phyloP scores from a whole-genome alignment of 2,888 invertebrate genomes.

The Trichogramma dendrolimi region DNA sequence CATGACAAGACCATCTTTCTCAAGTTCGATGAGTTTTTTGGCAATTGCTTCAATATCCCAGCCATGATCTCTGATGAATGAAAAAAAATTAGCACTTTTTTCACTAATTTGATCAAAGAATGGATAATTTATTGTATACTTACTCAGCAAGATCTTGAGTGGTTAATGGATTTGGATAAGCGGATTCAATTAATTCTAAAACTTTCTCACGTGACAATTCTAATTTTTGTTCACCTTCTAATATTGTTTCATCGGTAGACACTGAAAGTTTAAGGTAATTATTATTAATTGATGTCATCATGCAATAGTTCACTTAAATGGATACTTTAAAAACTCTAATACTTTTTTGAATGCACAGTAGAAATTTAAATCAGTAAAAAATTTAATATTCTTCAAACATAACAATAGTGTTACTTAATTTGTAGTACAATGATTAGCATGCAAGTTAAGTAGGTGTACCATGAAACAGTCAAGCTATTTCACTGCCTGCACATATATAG shows the following conservation, averaged over 20 bases:
- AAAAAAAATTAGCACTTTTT: conserved; percentile 5
- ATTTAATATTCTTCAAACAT: not conserved
- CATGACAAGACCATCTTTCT: conserved; percentile 78
- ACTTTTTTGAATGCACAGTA: too few relatives aligned
- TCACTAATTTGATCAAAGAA: not conserved
- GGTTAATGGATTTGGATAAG: conserved; percentile 95
- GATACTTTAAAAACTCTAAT: too few relatives aligned
- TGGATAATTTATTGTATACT: conserved; percentile 37
- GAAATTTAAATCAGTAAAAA: too few relatives aligned
- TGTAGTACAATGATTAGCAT: conserved; percentile 1
- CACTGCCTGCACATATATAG: conserved; percentile 4
- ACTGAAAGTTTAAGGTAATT: conserved; percentile 48
- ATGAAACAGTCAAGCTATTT: not conserved
- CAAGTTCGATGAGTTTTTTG: conserved; percentile 70
- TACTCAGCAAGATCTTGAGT: conserved; percentile 85
- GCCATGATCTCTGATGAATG: conserved; percentile 62
- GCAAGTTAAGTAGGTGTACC: too few relatives aligned
- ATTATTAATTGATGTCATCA: too few relatives aligned
- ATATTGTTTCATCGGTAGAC: conserved; percentile 64
- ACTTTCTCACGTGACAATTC: conserved; percentile 85
- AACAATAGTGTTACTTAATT: not conserved
- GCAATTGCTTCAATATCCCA: conserved; percentile 79
- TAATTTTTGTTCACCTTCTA: conserved; percentile 60
- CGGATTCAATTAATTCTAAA: conserved; percentile 92
- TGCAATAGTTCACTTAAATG: too few relatives aligned